phyloP scores from a whole-genome alignment of 2,113 vertebrate species.

The Coptodon bakossiorum region DNA sequence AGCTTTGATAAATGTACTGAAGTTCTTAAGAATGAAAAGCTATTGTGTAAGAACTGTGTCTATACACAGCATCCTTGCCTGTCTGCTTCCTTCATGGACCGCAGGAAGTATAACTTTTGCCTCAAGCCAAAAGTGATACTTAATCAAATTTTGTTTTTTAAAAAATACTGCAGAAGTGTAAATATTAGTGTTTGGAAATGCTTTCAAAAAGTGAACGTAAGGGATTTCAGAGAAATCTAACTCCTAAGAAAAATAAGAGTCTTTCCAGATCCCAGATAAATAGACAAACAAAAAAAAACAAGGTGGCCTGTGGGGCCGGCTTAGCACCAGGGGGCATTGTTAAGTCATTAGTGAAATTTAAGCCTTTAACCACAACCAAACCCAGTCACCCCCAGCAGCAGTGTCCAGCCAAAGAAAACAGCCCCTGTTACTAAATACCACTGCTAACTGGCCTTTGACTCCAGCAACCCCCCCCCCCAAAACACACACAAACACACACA shows the following conservation, averaged over 20 bases:
- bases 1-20: neutral
- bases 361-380: slow-evolving; percentile 46
- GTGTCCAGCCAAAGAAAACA: slow-evolving; percentile 60
- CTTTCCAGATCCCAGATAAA: slow-evolving; percentile 49
- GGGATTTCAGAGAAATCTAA: neutral
- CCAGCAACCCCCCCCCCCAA: neutral
- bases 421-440: slow-evolving; percentile 50
- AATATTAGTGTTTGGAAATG: slow-evolving; percentile 21
- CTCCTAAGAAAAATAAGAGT: slow-evolving; percentile 4
- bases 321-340: slow-evolving; percentile 64
- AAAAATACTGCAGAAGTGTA: neutral
- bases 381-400: slow-evolving; percentile 14
- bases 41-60: neutral
- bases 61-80: neutral
- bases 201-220: neutral
- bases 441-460: slow-evolving; percentile 53
- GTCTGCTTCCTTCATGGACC: neutral
- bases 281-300: slow-evolving; percentile 67
- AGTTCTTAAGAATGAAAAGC: neutral
- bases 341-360: slow-evolving; percentile 76
- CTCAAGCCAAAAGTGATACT: neutral
- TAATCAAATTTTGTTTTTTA: neutral
- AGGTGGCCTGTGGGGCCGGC: slow-evolving; percentile 16
- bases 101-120: neutral
- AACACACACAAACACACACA: neutral